A percentile compares a stretch with the other conserved stretches of the same genome.
Evolutionary conservation across 2,113 vertebrate species (phyloP).

Genomic region (Geococcyx californianus): DNA sequence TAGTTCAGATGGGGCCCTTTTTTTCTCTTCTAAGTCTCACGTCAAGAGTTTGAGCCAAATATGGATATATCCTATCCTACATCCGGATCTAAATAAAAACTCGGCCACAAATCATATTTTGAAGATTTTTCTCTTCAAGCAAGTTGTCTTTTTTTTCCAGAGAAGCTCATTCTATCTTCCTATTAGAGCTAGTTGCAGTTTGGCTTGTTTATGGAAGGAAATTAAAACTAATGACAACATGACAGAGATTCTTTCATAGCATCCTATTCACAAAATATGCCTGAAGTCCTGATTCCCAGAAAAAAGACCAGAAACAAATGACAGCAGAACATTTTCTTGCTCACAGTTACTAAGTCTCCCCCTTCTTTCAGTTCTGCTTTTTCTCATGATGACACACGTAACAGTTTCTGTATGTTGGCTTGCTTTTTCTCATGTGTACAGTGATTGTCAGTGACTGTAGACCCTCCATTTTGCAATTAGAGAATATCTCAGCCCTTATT

Average conservation of each 20-base stretch:
- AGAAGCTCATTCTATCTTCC: not conserved
- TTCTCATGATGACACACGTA: not conserved
- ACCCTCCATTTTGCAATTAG: not conserved
- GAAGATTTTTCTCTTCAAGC: not conserved
- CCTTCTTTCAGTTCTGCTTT: not conserved
- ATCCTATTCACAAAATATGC: not conserved
- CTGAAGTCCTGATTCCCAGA: constrained; percentile 4
- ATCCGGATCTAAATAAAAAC: constrained; percentile 9
- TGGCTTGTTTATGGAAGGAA: not conserved
- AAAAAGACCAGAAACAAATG: not conserved
- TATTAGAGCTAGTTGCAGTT: not conserved
- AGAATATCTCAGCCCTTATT: not conserved
- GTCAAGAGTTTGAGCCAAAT: constrained; percentile 22
- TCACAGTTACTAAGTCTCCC: not conserved
- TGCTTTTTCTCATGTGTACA: not conserved
- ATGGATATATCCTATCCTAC: not conserved
- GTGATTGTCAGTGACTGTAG: not conserved
- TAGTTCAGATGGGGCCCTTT: not conserved
- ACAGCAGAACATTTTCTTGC: not conserved
- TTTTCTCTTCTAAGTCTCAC: not conserved
- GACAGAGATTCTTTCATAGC: not conserved
- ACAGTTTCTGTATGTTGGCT: not conserved
- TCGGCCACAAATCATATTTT: not conserved
- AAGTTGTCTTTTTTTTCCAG: not conserved
- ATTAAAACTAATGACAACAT: not conserved